These are phyloP conservation scores for Rhynchomys soricoides DNA, from an alignment of 2,113 vertebrate genomes.

Conservation along the genomic window DNA sequence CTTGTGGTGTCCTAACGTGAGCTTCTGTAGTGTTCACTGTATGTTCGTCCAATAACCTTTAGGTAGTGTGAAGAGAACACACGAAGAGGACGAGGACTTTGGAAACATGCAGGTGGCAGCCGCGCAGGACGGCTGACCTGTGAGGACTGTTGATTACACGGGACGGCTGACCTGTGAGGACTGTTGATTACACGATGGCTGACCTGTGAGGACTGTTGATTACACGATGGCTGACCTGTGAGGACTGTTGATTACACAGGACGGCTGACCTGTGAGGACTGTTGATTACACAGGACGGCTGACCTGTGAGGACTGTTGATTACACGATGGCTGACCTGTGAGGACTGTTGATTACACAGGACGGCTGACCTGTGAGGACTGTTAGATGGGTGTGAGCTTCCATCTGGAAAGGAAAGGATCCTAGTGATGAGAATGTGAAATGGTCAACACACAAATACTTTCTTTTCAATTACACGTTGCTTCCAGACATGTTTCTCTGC, in stretches of 20 bases:
- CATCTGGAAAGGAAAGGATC: conserved; percentile 77
- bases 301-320: too few relatives aligned
- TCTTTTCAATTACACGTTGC: conserved; percentile 85
- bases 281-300: conserved; percentile 92
- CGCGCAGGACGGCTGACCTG: conserved; percentile 93
- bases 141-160: conserved; percentile 84
- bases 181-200: too few relatives aligned
- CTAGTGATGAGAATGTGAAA: conserved; percentile 71
- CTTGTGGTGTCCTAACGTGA: neutral
- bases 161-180: conserved; percentile 87
- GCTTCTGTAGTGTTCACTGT: conserved; percentile 42
- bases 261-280: conserved; percentile 86
- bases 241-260: conserved; percentile 86
- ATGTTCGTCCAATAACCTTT: conserved; percentile 64
- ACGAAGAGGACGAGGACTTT: conserved; percentile 97
- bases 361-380: conserved; percentile 86
- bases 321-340: conserved; percentile 90
- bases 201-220: conserved; percentile 42
- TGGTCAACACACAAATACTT: conserved; percentile 76
- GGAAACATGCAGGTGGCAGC: conserved; percentile 94
- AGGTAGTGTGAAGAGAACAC: conserved; percentile 95
- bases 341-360: conserved; percentile 86
- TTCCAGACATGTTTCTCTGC: conserved; percentile 86
- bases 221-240: conserved; percentile 90
- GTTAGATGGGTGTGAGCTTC: conserved; percentile 56